These are phyloP conservation scores for Hypena proboscidalis DNA, from an alignment of 2,888 invertebrate species.

Conservation along the genomic window DNA sequence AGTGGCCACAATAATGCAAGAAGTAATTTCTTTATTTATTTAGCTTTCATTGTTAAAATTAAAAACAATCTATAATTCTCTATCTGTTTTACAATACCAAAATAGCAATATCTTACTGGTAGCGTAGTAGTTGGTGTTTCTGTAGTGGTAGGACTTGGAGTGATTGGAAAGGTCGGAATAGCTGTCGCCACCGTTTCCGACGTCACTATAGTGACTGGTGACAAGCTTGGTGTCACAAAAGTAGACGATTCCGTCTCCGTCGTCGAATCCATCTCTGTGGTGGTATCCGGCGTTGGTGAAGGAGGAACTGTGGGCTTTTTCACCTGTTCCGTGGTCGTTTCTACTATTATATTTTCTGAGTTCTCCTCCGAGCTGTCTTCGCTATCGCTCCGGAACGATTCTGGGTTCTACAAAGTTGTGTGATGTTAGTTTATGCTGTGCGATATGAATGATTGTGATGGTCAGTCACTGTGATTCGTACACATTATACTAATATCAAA, in stretches of 20 bases:
- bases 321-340: not conserved
- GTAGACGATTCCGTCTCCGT: not conserved
- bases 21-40: no score
- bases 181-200: not conserved
- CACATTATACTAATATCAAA: no score
- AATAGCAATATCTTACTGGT: slow-evolving; percentile 12
- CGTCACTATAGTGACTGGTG: slow-evolving; percentile 7
- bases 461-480: not conserved
- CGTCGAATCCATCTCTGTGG: not conserved
- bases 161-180: slow-evolving; percentile 1
- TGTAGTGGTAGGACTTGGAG: slow-evolving; percentile 1
- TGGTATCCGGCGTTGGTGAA: not conserved
- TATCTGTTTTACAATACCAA: no score
- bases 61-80: no score
- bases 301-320: not conserved
- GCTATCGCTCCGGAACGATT: not conserved
- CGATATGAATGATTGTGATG: not conserved
- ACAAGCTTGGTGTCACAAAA: no score
- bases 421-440: slow-evolving; percentile 5
- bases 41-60: no score
- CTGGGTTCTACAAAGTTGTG: slow-evolving; percentile 1
- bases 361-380: slow-evolving; percentile 6
- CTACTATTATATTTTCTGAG: not conserved
- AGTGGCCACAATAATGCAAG: no score
- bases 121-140: slow-evolving; percentile 8